Percentiles rank a stretch among this genome's conserved stretches.
These are phyloP conservation scores for Noctua janthina DNA, from an alignment of 2,888 invertebrate species.

Conservation along the genomic window DNA sequence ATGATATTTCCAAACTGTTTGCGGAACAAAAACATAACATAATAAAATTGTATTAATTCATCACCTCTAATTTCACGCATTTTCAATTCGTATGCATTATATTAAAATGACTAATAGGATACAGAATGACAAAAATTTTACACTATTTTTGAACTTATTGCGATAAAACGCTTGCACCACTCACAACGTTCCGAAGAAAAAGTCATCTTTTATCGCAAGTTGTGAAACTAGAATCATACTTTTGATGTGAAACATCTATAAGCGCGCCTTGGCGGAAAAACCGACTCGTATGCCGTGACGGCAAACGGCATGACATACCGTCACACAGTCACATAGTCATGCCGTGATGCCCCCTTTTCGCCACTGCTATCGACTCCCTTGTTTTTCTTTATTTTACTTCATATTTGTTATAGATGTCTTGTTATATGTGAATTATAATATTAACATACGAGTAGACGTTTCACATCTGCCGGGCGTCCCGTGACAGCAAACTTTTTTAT, in stretches of 20 bases:
- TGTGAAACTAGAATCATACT: not conserved
- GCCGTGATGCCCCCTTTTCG: not conserved
- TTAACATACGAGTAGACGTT: too few relatives aligned
- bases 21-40: not conserved
- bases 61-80: not conserved
- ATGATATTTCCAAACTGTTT: not conserved
- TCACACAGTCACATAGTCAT: not conserved
- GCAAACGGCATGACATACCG: not conserved
- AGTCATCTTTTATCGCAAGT: not conserved
- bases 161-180: not conserved
- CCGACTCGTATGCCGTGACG: not conserved
- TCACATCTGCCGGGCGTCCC: not conserved
- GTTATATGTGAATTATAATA: not conserved
- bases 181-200: not conserved
- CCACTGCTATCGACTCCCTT: not conserved
- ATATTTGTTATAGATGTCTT: not conserved
- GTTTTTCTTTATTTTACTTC: not conserved
- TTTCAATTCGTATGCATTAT: not conserved
- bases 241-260: not conserved
- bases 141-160: not conserved
- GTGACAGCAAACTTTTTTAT: not conserved
- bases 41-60: not conserved
- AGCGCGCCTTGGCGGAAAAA: not conserved
- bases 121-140: not conserved
- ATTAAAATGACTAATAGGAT: not conserved